Conservation (phyloP, 2,113 vertebrate species). For the Saguinus midas region DNA sequence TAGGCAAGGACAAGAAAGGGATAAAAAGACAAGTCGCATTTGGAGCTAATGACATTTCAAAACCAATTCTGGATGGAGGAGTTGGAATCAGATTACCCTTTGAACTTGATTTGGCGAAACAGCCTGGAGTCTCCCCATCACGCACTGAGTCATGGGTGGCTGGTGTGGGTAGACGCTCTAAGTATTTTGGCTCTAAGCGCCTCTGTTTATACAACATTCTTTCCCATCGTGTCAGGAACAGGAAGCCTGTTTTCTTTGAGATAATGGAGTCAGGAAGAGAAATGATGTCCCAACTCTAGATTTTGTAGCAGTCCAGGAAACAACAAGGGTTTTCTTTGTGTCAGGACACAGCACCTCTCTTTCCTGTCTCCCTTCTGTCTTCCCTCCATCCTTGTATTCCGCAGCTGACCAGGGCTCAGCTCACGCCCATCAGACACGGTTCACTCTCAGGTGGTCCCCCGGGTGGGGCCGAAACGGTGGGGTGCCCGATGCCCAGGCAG, state of each 20-base stretch:
- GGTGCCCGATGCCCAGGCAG: rapidly evolving
- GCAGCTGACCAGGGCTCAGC: neutral
- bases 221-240: neutral
- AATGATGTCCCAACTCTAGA: neutral
- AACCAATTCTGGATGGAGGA: neutral
- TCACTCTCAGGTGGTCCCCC: rapidly evolving
- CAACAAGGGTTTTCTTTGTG: neutral
- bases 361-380: neutral
- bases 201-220: neutral
- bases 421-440: neutral
- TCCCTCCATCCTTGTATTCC: neutral
- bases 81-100: neutral
- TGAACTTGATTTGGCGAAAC: neutral
- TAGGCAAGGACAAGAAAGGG: too few relatives aligned
- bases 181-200: neutral
- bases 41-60: neutral
- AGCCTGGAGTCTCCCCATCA: neutral
- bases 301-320: neutral
- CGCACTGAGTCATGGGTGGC: neutral
- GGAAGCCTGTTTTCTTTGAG: neutral
- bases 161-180: neutral
- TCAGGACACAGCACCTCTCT: neutral
- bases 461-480: too few relatives aligned
- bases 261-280: neutral
- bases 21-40: too few relatives aligned